Evolutionary conservation across 2,888 invertebrate genomes (phyloP).

Genomic region (Chaetogeoica ovagalla): DNA sequence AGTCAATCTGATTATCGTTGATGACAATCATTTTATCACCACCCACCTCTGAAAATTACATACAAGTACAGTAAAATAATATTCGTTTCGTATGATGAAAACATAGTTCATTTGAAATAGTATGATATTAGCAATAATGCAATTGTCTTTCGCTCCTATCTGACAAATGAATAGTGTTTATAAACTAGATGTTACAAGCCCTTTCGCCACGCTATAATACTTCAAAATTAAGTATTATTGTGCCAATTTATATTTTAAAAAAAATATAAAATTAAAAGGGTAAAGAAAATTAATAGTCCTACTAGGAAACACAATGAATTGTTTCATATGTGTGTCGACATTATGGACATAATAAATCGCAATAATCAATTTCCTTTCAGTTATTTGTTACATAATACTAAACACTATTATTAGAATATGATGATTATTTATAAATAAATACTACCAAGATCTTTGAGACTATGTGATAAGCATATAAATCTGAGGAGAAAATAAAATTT

Average conservation of each 20-base stretch:
- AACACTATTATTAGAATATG: not conserved
- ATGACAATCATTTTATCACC: slow-evolving; percentile 39
- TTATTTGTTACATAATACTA: not conserved
- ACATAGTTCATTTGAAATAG: slow-evolving; percentile 5
- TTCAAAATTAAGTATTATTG: slow-evolving; percentile 2
- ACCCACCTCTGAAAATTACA: not conserved
- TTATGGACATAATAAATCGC: not conserved
- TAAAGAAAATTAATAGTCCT: slow-evolving; percentile 8
- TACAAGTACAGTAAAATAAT: not conserved
- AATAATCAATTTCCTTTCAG: not conserved
- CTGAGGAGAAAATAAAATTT: no score
- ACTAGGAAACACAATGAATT: slow-evolving; percentile 23
- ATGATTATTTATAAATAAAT: slow-evolving; percentile 18
- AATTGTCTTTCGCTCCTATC: not conserved
- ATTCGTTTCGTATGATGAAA: not conserved
- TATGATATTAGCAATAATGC: slow-evolving; percentile 5
- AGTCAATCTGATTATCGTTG: slow-evolving; percentile 22
- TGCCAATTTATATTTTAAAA: slow-evolving; percentile 25
- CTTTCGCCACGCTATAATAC: slow-evolving; percentile 25
- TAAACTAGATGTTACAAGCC: no score
- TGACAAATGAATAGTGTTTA: no score
- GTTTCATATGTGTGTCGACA: slow-evolving; percentile 35
- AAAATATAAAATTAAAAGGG: slow-evolving; percentile 1
- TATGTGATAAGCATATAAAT: no score
- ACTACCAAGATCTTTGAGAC: slow-evolving; percentile 28